phyloP scores from a whole-genome alignment of 2,888 invertebrate genomes.

The Strigamia crassipes region DNA sequence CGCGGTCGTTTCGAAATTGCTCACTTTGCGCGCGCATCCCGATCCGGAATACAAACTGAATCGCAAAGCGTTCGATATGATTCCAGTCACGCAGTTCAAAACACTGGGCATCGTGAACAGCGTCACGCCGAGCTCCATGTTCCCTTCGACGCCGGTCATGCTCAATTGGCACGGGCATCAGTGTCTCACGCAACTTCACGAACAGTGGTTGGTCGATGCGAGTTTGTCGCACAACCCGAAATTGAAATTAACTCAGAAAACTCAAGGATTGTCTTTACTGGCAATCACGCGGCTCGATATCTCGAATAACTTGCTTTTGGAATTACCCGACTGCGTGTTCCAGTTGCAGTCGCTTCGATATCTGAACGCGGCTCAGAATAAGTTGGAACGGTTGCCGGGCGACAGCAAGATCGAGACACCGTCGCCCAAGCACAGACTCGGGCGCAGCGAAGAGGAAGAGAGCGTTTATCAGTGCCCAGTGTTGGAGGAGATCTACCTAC shows the following conservation, averaged over 20 bases:
- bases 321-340: slow-evolving; percentile 81
- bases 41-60: slow-evolving; percentile 94
- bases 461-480: slow-evolving; percentile 64
- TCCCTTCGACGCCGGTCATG: slow-evolving; percentile 78
- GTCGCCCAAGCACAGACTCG: slow-evolving; percentile 50
- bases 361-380: slow-evolving; percentile 87
- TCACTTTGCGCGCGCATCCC: slow-evolving; percentile 84
- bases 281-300: slow-evolving; percentile 93
- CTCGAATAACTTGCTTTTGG: slow-evolving; percentile 81
- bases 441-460: slow-evolving; percentile 52
- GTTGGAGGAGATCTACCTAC: slow-evolving; percentile 85
- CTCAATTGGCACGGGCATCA: slow-evolving; percentile 90
- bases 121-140: slow-evolving; percentile 74
- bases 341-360: slow-evolving; percentile 78
- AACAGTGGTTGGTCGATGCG: slow-evolving; percentile 83
- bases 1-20: slow-evolving; percentile 74
- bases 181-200: slow-evolving; percentile 70
- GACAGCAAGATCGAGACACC: slow-evolving; percentile 50
- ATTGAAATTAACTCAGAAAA: slow-evolving; percentile 71
- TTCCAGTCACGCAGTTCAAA: slow-evolving; percentile 54
- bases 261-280: slow-evolving; percentile 74
- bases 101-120: slow-evolving; percentile 52
- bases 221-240: slow-evolving; percentile 83
- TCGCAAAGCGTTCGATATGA: slow-evolving; percentile 78
- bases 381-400: slow-evolving; percentile 73